Evolutionary conservation across 2,797 vertebrate species (phyloP), one percentile per base, ranked within the genome.

Genomic region (Lagodon rhomboides): DNA sequence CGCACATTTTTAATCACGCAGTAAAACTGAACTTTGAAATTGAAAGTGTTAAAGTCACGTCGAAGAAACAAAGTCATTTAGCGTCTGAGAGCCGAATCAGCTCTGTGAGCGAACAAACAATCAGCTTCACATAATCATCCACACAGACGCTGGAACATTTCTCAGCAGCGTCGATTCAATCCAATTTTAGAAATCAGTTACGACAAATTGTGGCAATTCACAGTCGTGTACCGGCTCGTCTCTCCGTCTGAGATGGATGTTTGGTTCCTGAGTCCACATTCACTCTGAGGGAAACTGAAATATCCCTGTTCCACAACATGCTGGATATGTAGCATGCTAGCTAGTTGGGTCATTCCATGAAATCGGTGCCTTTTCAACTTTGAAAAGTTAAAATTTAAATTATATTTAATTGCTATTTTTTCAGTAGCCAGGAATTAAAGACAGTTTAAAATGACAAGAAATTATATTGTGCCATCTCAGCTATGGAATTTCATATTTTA

Each of bases 261-360:
- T 8, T 53, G 49, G 34, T 10, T 55, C 15, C 13, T 20, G 11
- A 69, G 59, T 50, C 22, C 8, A 69, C 23, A 13, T 51, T 63
- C n/a, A 76, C 49, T 76, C 47, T 27, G 38, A 44, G 66, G 66
- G 4, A 34, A n/a, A 34, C 5, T 49, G 23, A 65, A 67, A 67
- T 11, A 22, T n/a, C 20, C 8, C 34, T 38, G 34, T 9, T 38
- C 1, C 34, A 38, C 43, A 16, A 16, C 44, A 6, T 46, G 44
- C 13, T 16, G 4, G 44, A 46, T 16, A 16, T 5, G 13, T 46
- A 46, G 44, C 44, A 16, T 46, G 44, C 15, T 46, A 46, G 46
- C 46, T 11, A 38, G 38, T n/a, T n/a, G n/a, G n/a, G n/a, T n/a
- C n/a, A n/a, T n/a, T n/a, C n/a, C n/a, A n/a, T n/a, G n/a, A n/a